These are phyloP conservation scores for Bibio marci DNA, from an alignment of 2,888 invertebrate species.

Conservation along the genomic window DNA sequence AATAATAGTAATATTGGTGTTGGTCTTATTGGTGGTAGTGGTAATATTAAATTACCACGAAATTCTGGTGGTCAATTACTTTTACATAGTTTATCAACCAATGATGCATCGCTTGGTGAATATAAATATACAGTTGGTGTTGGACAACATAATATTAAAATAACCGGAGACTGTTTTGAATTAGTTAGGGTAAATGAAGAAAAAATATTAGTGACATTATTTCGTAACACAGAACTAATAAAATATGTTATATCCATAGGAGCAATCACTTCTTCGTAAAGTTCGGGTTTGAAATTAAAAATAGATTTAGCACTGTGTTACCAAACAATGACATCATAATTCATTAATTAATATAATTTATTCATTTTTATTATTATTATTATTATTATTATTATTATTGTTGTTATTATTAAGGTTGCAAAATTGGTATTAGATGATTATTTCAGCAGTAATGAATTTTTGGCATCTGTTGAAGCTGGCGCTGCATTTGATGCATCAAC, in stretches of 20 bases:
- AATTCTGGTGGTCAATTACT: conserved; percentile 23
- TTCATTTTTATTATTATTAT: neutral
- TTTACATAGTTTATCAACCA: conserved; percentile 65
- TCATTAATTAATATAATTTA: neutral
- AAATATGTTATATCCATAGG: neutral
- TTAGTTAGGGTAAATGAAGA: conserved; percentile 59
- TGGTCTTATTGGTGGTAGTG: conserved; percentile 2
- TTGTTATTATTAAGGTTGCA: conserved; percentile 46
- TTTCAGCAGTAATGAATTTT: conserved; percentile 36
- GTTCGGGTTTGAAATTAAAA: no score
- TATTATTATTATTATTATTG: neutral
- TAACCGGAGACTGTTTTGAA: conserved; percentile 70
- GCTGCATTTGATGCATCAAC: conserved; percentile 21
- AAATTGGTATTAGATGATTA: conserved; percentile 78
- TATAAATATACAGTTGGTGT: conserved; percentile 78
- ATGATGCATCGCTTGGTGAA: conserved; percentile 70
- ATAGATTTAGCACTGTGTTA: no score
- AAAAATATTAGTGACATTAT: no score
- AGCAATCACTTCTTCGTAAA: no score
- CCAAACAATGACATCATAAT: neutral
- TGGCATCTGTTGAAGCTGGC: conserved; percentile 28
- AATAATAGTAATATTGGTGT: no score
- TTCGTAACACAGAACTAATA: neutral
- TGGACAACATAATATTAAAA: conserved; percentile 67
- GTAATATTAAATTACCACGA: conserved; percentile 7